phyloP scores from a whole-genome alignment of 2,797 vertebrate genomes.

The Hippopotamyrus pictus region DNA sequence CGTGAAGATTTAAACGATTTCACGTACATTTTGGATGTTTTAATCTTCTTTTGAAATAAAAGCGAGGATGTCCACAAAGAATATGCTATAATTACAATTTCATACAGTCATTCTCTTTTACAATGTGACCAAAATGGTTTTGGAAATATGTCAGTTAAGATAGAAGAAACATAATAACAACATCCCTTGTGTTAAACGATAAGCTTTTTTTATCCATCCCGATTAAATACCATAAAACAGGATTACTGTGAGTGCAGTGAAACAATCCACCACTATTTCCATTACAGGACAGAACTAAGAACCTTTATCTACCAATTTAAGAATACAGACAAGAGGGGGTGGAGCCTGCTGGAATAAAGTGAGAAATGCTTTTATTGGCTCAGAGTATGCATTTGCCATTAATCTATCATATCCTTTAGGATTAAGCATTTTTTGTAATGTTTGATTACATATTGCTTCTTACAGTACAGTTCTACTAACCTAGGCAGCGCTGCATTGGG shows the following conservation, averaged over 20 bases:
- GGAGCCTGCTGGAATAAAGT: not conserved
- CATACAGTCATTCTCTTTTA: slow-evolving; percentile 7
- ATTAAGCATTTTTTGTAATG: slow-evolving; percentile 11
- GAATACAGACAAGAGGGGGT: slow-evolving; percentile 43
- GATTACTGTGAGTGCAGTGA: slow-evolving; percentile 20
- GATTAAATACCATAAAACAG: slow-evolving; percentile 24
- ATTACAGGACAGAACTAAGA: slow-evolving; percentile 57
- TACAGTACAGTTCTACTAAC: not conserved
- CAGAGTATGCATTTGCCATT: slow-evolving; percentile 14
- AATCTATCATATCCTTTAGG: slow-evolving; percentile 16
- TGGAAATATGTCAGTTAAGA: slow-evolving; percentile 12
- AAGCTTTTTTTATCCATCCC: slow-evolving; percentile 18
- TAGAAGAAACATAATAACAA: not conserved
- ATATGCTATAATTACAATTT: slow-evolving; percentile 10
- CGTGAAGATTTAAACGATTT: not conserved
- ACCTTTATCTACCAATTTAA: slow-evolving; percentile 68
- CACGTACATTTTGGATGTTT: not conserved
- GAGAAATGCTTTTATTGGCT: slow-evolving; percentile 19
- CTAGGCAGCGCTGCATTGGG: not conserved
- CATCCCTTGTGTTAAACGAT: slow-evolving; percentile 14
- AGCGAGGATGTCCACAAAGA: not conserved
- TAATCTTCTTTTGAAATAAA: slow-evolving; percentile 4
- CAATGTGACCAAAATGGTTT: slow-evolving; percentile 13
- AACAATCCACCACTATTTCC: slow-evolving; percentile 45
- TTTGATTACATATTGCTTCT: slow-evolving; percentile 23